Percentiles rank a stretch among this genome's conserved stretches.
These are phyloP conservation scores for Oryzaephilus surinamensis DNA, from an alignment of 1,140 invertebrate genomes.

Conservation along the genomic window DNA sequence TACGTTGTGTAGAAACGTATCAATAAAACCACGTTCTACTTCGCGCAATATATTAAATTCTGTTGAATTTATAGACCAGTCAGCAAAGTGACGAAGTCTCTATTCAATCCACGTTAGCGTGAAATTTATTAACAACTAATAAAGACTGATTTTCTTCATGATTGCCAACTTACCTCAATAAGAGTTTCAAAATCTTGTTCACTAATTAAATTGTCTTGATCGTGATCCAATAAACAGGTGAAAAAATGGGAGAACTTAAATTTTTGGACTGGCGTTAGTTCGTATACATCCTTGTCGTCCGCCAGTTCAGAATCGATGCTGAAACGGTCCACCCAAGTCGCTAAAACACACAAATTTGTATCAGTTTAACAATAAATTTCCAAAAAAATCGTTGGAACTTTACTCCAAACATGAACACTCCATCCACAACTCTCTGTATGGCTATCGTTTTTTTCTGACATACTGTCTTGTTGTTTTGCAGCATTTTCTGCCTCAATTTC, in stretches of 20 bases:
- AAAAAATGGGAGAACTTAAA: constrained; percentile 62
- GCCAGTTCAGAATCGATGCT: constrained; percentile 47
- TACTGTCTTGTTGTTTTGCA: constrained; percentile 22
- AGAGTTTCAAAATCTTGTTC: constrained; percentile 58
- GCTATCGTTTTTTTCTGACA: constrained; percentile 29
- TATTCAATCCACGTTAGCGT: constrained; percentile 34
- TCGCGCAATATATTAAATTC: constrained; percentile 57
- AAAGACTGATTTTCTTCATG: background rate
- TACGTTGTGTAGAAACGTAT: constrained; percentile 47
- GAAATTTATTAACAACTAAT: constrained; percentile 8
- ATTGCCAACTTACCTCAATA: constrained; percentile 46
- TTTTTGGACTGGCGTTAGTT: constrained; percentile 49
- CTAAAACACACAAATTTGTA: constrained; percentile 33
- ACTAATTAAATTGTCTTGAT: constrained; percentile 55
- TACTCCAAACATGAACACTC: constrained; percentile 64
- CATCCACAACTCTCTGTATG: constrained; percentile 39
- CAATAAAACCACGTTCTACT: constrained; percentile 54
- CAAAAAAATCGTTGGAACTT: constrained; percentile 24
- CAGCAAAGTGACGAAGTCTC: constrained; percentile 59
- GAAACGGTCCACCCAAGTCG: constrained; percentile 56
- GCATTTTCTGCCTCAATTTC: constrained; percentile 37
- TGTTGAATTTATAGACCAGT: constrained; percentile 57
- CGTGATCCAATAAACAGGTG: constrained; percentile 53
- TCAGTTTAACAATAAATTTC: background rate
- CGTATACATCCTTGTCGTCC: constrained; percentile 40